Conservation (phyloP, 1,140 invertebrate species). For the Drusus annulatus region DNA sequence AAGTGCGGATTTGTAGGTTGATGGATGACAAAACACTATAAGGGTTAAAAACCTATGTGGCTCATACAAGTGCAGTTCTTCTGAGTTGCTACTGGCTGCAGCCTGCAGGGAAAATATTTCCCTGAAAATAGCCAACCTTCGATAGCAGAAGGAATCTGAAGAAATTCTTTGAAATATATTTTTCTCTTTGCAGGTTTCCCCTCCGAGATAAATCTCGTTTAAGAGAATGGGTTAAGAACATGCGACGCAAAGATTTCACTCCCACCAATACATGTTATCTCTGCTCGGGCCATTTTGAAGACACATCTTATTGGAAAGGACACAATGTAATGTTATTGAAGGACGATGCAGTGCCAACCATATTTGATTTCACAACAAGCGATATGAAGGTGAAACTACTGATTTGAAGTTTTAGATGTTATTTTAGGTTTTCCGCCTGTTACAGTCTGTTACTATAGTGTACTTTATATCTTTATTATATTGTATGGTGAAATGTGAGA, state of each 20-base stretch:
- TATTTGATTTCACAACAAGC: not conserved
- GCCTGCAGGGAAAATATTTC: not conserved
- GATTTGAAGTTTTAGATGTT: too few relatives aligned
- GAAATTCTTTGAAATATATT: too few relatives aligned
- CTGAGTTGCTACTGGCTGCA: too few relatives aligned
- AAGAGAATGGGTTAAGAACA: not conserved
- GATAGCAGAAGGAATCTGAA: not conserved
- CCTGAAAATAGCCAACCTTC: not conserved
- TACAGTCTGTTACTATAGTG: too few relatives aligned
- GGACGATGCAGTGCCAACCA: constrained; percentile 4
- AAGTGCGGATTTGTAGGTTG: too few relatives aligned
- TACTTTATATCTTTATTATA: too few relatives aligned
- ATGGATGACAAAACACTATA: too few relatives aligned
- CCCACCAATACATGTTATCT: not conserved
- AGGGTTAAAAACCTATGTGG: too few relatives aligned
- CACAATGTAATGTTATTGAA: not conserved
- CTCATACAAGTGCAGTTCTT: too few relatives aligned
- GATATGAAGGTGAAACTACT: not conserved
- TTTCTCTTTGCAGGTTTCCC: constrained; percentile 16
- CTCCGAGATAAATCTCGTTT: not conserved
- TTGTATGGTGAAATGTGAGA: too few relatives aligned
- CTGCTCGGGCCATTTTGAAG: constrained; percentile 24
- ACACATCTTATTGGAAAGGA: not conserved
- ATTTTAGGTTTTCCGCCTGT: too few relatives aligned
- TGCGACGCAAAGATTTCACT: not conserved